Conservation (phyloP, 2,797 vertebrate genomes). For the Clarias laeviceps region DNA sequence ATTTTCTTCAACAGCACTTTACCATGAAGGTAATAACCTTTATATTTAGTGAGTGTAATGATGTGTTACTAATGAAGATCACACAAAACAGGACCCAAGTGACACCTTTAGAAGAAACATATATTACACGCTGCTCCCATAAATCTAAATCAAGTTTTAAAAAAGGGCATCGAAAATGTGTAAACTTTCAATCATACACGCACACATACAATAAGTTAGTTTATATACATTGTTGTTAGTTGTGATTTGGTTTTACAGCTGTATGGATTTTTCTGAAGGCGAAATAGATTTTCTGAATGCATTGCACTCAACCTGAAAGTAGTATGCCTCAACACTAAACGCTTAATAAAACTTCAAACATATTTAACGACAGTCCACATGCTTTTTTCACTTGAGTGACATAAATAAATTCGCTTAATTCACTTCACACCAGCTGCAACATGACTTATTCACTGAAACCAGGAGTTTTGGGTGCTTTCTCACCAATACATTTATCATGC, state of each 20-base stretch:
- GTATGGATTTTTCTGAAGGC: no score
- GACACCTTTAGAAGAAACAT: no score
- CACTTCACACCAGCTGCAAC: neutral
- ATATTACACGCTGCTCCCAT: no score
- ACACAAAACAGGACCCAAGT: neutral
- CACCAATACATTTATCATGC: neutral
- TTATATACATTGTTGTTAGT: no score
- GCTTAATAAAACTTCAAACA: neutral
- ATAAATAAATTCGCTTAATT: no score
- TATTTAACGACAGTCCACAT: neutral
- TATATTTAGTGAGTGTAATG: neutral
- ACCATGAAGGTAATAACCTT: neutral
- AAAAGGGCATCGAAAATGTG: no score
- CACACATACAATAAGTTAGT: no score
- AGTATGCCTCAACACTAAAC: neutral
- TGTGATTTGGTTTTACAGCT: no score
- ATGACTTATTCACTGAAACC: neutral
- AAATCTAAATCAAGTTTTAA: no score
- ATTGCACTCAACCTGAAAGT: neutral
- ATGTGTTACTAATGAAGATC: neutral
- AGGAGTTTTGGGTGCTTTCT: neutral
- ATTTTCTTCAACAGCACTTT: neutral
- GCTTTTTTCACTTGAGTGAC: neutral
- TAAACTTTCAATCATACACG: no score
- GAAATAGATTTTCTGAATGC: neutral